Conservation (phyloP, 2,113 vertebrate genomes). For the Cavia aperea region DNA sequence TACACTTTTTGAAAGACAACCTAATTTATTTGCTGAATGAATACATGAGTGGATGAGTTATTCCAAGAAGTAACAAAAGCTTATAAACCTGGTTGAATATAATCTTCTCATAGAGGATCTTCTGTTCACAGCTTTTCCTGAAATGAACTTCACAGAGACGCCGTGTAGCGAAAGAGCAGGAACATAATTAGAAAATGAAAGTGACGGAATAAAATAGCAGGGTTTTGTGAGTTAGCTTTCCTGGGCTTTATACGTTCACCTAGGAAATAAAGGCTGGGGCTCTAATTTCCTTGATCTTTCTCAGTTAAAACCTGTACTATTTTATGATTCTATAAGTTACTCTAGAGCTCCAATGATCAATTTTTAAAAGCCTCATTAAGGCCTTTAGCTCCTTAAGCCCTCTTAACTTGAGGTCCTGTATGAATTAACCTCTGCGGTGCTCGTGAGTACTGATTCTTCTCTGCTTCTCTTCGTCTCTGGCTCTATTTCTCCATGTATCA, state of each 20-base stretch:
- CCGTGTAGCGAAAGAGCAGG: conserved; percentile 43
- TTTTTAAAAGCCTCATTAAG: neutral
- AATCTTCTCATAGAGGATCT: conserved; percentile 20
- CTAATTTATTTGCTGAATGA: conserved; percentile 25
- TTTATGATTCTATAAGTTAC: neutral
- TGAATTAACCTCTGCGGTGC: conserved; percentile 27
- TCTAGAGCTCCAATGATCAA: neutral
- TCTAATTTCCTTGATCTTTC: neutral
- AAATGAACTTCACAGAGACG: conserved; percentile 45
- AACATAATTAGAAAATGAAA: conserved; percentile 14
- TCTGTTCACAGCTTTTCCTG: conserved; percentile 27
- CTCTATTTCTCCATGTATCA: neutral
- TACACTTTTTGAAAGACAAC: neutral
- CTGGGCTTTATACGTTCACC: neutral
- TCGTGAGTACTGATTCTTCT: neutral
- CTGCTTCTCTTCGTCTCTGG: neutral
- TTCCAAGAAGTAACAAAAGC: conserved; percentile 10
- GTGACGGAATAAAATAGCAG: neutral
- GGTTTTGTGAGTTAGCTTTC: conserved; percentile 10
- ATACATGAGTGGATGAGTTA: neutral
- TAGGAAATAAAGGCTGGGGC: conserved; percentile 13
- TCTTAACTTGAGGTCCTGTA: too few relatives aligned
- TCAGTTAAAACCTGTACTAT: neutral
- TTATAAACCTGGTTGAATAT: conserved; percentile 43
- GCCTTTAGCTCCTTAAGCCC: neutral